Conservation (phyloP, 2,888 invertebrate species). For the Calameuta pallipes region DNA sequence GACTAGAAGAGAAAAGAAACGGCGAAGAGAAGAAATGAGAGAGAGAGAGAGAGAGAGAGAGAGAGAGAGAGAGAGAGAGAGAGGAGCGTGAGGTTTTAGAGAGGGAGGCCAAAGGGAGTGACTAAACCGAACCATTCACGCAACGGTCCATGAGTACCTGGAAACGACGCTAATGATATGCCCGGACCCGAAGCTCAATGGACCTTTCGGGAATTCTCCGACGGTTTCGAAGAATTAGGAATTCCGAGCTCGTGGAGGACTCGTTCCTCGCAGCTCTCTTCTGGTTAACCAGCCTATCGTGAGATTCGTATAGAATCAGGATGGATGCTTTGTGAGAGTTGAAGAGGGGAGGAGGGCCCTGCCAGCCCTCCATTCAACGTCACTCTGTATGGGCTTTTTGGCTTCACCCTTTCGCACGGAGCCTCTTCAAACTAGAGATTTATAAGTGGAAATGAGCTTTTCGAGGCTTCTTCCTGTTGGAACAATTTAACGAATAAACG, state of each 20-base stretch:
- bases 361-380: too few relatives aligned
- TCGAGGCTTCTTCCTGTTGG: conserved; percentile 56
- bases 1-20: conserved; percentile 18
- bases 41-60: conserved; percentile 5
- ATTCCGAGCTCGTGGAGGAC: conserved; percentile 60
- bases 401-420: conserved; percentile 17
- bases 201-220: conserved; percentile 65
- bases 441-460: conserved; percentile 59
- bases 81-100: conserved; percentile 15
- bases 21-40: conserved; percentile 17
- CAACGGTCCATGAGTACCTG: conserved; percentile 49
- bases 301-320: conserved; percentile 29
- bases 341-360: too few relatives aligned
- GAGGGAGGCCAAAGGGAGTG: conserved; percentile 34
- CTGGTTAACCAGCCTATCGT: conserved; percentile 8
- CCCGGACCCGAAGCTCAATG: conserved; percentile 57
- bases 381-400: not conserved
- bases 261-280: conserved; percentile 19
- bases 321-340: conserved; percentile 41
- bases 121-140: conserved; percentile 58
- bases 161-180: conserved; percentile 65
- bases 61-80: conserved; percentile 16
- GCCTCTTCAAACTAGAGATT: conserved; percentile 46
- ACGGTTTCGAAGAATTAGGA: conserved; percentile 66
- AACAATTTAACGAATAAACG: conserved; percentile 56